Base-by-base conservation (phyloP, 2,797 vertebrate species). In the Liparis tanakae region DNA sequence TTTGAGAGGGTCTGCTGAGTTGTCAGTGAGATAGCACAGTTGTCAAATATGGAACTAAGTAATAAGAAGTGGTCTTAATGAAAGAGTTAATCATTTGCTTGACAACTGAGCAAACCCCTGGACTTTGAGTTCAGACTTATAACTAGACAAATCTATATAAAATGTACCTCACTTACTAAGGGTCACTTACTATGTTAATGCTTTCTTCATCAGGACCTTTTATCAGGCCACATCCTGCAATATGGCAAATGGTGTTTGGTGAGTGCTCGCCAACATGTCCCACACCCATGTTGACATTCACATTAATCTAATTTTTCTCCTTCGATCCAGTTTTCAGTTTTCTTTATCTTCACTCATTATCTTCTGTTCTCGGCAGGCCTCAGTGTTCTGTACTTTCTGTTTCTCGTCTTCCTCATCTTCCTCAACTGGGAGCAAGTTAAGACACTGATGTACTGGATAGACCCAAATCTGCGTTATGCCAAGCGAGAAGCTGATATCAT, bases 161-260 rank as follows among this genome's bases (percentile, higher is more conserved):
- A 43, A 55, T 65, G 34, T 56, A 6, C 30, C 22, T 39, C 17
- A 3, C 18, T 43, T 33, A 33, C 14, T 4, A 30, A 9, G 41
- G 15, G 8, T 63, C 2, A 59, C 1, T 53, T 64, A 61, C 14
- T 0, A 0, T 3, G 63, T 14, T 57, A 5, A 50, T 64, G 17
- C 20, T 82, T 54, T 83, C 55, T 55, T 39, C 4, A 6, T 74
- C 76, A 98, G 97, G 96, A 80, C 96, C 97, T 0, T 99, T 98
- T 77, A 96, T 94, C 12, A 94, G 97, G 76, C 97, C 97, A 2
- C 97, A 99, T 76, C 97, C 96, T 67, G 96, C 95, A 53, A 87
- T 98, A 66, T 98, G 97, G 97, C 89, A 96, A 83, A 96, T 98
- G 95, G 97, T 99, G 88, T 99, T 98, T 87, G 97, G 97, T 99